Percentiles rank a stretch among this genome's conserved stretches.
phyloP scores from a whole-genome alignment of 2,797 vertebrate genomes.

The Phyllotis vaccarum region DNA sequence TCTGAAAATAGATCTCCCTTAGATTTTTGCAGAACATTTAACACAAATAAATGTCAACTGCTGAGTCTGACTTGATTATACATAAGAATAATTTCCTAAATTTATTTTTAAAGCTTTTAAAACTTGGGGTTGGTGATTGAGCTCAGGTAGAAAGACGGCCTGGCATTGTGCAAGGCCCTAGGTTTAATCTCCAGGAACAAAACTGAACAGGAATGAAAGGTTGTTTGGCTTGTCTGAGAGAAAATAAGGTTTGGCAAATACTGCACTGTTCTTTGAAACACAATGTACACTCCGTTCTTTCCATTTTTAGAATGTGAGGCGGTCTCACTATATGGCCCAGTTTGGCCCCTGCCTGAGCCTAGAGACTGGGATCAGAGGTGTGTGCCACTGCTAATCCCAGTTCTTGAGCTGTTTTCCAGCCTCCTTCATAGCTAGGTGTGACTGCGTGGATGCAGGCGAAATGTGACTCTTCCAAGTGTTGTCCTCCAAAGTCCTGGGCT shows the following conservation, averaged over 20 bases:
- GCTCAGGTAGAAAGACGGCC: not conserved
- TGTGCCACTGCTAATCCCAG: not conserved
- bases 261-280: not conserved
- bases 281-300: not conserved
- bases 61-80: not conserved
- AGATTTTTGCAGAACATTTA: not conserved
- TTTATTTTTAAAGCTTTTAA: not conserved
- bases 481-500: not conserved
- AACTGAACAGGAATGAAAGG: not conserved
- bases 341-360: not conserved
- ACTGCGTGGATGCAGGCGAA: not conserved
- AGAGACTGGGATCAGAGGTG: not conserved
- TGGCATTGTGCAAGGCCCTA: not conserved
- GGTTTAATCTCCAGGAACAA: not conserved
- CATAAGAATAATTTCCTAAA: not conserved
- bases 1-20: not conserved
- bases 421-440: not conserved
- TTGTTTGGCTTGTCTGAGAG: not conserved
- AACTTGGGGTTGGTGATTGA: not conserved
- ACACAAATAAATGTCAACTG: conserved; percentile 15
- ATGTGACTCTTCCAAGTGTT: not conserved
- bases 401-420: not conserved
- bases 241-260: not conserved
- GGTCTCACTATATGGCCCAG: not conserved
- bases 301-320: not conserved